These are phyloP conservation scores for Paracentrotus lividus DNA, from an alignment of 53 echinoderm and acorn worm genomes.

Conservation along the genomic window DNA sequence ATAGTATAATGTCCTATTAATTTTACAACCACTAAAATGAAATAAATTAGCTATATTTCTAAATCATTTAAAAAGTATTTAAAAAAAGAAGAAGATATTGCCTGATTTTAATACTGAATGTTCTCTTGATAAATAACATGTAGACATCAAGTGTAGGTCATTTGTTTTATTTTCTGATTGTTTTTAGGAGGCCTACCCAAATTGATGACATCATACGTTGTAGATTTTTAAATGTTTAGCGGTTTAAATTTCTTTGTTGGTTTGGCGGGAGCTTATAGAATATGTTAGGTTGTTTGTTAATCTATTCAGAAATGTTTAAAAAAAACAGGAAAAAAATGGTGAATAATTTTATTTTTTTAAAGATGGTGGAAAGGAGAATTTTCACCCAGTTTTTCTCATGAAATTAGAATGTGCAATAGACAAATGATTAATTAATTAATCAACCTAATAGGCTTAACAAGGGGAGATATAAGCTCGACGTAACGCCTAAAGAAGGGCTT, in stretches of 20 bases:
- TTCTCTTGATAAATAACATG: no score
- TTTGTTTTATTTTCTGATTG: no score
- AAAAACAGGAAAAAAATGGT: no score
- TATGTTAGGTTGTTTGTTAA: background rate
- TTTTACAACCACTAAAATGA: no score
- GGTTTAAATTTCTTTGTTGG: background rate
- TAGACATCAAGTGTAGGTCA: no score
- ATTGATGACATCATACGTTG: background rate
- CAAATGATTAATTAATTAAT: background rate
- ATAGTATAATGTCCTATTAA: no score
- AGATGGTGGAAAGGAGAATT: background rate
- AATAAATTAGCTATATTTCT: no score
- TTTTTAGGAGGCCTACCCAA: background rate
- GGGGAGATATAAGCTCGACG: background rate
- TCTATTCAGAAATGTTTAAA: background rate
- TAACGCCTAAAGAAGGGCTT: background rate
- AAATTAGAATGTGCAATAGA: constrained; percentile 29
- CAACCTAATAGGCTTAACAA: background rate
- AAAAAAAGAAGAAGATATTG: no score
- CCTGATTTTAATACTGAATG: no score
- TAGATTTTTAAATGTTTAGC: background rate
- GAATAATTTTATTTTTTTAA: background rate
- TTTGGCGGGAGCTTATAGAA: background rate
- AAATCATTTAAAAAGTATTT: no score
- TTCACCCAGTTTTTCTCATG: constrained; percentile 13